These are phyloP conservation scores for Coleophora flavipennella DNA, from an alignment of 2,888 invertebrate species.

Conservation along the genomic window DNA sequence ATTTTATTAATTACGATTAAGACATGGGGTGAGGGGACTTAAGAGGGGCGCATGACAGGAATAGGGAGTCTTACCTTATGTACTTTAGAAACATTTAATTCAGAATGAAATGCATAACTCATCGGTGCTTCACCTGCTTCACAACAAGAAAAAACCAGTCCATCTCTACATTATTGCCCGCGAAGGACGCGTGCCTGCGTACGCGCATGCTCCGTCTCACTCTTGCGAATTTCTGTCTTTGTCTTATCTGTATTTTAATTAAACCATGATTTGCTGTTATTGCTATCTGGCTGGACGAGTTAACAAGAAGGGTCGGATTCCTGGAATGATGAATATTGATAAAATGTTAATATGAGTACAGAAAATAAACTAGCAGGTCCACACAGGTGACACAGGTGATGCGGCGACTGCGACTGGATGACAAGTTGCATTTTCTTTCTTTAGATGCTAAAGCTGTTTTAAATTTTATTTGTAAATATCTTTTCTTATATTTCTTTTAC, in stretches of 20 bases:
- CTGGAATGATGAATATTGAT: conserved; percentile 41
- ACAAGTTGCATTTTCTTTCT: conserved; percentile 1
- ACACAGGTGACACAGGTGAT: conserved; percentile 1
- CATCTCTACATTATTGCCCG: conserved; percentile 36
- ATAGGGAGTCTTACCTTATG: too few relatives aligned
- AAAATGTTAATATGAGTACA: conserved; percentile 36
- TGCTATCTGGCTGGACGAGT: conserved; percentile 42
- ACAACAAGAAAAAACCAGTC: conserved; percentile 39
- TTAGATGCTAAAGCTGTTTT: too few relatives aligned
- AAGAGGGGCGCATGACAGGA: too few relatives aligned
- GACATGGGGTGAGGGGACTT: too few relatives aligned
- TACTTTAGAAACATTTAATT: too few relatives aligned
- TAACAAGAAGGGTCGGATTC: conserved; percentile 33
- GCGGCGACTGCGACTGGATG: conserved; percentile 2
- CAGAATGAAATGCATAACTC: conserved; percentile 20
- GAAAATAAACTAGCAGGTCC: conserved; percentile 3
- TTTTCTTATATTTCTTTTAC: too few relatives aligned
- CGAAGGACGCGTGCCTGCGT: conserved; percentile 65
- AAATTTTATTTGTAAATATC: too few relatives aligned
- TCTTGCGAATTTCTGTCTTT: conserved; percentile 28
- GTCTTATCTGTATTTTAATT: conserved; percentile 24
- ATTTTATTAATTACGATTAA: too few relatives aligned
- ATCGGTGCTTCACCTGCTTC: conserved; percentile 40
- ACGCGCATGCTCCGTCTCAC: conserved; percentile 36
- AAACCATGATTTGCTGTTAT: conserved; percentile 41